phyloP scores from a whole-genome alignment of 2,113 vertebrate genomes.

The Mixornis gularis region DNA sequence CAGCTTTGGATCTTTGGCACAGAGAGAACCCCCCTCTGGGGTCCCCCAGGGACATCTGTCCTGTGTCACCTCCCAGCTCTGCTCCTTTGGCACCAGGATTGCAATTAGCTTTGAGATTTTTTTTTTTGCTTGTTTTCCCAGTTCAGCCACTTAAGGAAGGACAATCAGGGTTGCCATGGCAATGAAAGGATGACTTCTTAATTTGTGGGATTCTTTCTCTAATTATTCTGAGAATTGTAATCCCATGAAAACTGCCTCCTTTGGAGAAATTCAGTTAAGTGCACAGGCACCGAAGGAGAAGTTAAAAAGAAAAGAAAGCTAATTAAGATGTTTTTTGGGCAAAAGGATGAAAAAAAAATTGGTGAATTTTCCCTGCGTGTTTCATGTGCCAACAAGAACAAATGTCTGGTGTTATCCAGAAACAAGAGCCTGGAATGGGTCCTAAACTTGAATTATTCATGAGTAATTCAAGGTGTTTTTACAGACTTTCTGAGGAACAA shows the following conservation, averaged over 20 bases:
- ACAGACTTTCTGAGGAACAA: neutral
- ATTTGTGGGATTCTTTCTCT: slow-evolving; percentile 18
- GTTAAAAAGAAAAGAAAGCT: neutral
- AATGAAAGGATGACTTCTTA: slow-evolving; percentile 19
- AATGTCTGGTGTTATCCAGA: neutral
- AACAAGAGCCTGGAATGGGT: neutral
- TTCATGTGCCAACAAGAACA: neutral
- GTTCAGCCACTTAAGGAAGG: neutral
- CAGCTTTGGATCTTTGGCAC: neutral
- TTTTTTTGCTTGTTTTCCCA: neutral
- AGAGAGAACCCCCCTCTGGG: neutral
- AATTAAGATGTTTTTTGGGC: neutral
- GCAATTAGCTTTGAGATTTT: neutral
- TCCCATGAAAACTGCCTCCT: neutral
- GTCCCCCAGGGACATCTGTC: fast-evolving
- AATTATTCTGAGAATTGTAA: neutral
- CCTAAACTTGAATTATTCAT: slow-evolving; percentile 16
- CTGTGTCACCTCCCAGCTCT: neutral
- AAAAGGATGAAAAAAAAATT: neutral
- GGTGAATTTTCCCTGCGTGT: neutral
- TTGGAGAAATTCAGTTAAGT: neutral
- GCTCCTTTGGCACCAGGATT: neutral
- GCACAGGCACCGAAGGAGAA: neutral
- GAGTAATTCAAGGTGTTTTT: neutral
- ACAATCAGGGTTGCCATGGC: slow-evolving; percentile 17